phyloP scores from a whole-genome alignment of 2,888 invertebrate species.

The Taphrorychus bicolor region DNA sequence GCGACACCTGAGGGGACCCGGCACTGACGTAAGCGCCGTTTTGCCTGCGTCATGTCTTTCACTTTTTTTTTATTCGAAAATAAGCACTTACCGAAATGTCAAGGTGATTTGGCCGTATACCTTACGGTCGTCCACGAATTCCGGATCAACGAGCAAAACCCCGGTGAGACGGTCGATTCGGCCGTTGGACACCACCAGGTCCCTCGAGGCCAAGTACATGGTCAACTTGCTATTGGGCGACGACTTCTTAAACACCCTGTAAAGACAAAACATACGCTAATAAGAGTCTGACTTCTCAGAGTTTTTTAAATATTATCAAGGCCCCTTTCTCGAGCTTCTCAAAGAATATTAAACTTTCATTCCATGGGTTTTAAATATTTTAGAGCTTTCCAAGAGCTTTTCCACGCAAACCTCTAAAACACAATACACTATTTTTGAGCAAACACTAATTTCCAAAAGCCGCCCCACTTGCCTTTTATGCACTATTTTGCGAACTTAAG shows the following conservation, averaged over 20 bases:
- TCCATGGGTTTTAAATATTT: not conserved
- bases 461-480: too few species aligned
- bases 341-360: too few species aligned
- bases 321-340: too few species aligned
- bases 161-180: conserved; percentile 84
- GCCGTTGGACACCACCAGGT: conserved; percentile 77
- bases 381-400: not conserved
- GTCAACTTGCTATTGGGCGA: conserved; percentile 87
- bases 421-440: not conserved
- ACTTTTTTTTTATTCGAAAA: too few species aligned
- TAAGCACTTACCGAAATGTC: conserved; percentile 86
- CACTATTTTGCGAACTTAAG: too few species aligned
- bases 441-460: too few species aligned
- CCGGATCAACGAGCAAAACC: conserved; percentile 90
- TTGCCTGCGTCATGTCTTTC: too few species aligned
- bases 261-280: conserved; percentile 49
- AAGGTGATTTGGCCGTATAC: conserved; percentile 86
- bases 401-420: not conserved
- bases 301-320: too few species aligned
- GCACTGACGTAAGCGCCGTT: too few species aligned
- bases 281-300: too few species aligned
- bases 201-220: conserved; percentile 81
- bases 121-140: conserved; percentile 70
- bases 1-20: too few species aligned
- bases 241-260: conserved; percentile 85